Base-by-base conservation (phyloP, 2,888 invertebrate genomes). In the Colostygia pectinataria region DNA sequence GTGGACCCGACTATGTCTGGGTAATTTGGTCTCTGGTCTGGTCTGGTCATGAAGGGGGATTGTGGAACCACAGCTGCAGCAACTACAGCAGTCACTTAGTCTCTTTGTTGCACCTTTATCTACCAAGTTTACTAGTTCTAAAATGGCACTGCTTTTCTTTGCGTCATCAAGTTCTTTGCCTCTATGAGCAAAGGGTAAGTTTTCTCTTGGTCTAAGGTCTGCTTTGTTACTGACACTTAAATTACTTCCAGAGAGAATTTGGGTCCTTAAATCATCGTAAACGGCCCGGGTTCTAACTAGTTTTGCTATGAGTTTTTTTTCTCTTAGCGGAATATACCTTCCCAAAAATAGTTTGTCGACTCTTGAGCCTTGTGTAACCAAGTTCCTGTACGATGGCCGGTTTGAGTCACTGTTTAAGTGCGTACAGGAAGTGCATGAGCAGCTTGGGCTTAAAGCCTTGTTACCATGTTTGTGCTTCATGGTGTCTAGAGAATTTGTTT, bases 261-360 rank as follows among this genome's bases (percentile, higher is more conserved):
- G 70, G 42, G 61, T 69, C 55, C 76, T 72, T 4, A 80, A 63
- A 39, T 77, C 71, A 51, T 84, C 77, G 44, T 84, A 82, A 9
- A 74, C 66, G 4, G 74, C 80, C 58, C 76, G 74, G 4, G 82
- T 82, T 63, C 71, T 69, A 8, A 76, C 68, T 29, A 84, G 64
- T 55, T 70, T 77, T 18, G 71, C 61, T 5, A 84, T 53, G 18
- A 83, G 56, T 47, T 78, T 74, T 58, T 64, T 68, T 59, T 85
- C 77, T 42, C 68, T 68, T 28, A 73, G 52, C 12, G 78, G 77
- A 54, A 79, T 63, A 53, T 68, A 75, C 51, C 78, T 75, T 20
- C 68, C 71, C 14, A 65, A 63, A 39, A 72, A 74, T 10, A 78
- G 63, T 59, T 65, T 71, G 40, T 79, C 71, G 14, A 77, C 68